Percentiles rank a stretch among this genome's conserved stretches.
These are phyloP conservation scores for Serilophus lunatus DNA, from an alignment of 2,113 vertebrate genomes.

Conservation along the genomic window DNA sequence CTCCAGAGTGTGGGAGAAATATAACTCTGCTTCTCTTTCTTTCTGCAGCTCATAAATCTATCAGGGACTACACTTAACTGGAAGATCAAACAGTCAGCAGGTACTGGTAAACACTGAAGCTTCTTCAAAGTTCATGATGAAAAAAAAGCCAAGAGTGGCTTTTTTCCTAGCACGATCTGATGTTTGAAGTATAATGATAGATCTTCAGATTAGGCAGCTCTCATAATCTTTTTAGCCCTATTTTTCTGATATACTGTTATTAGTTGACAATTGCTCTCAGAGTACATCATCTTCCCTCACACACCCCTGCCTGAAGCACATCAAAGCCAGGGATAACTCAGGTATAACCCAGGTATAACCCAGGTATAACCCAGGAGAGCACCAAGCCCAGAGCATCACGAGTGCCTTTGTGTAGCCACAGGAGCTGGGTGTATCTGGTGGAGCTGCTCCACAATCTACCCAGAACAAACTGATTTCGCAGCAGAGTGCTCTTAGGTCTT, in stretches of 20 bases:
- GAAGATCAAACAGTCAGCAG: slow-evolving; percentile 50
- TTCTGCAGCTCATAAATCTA: slow-evolving; percentile 22
- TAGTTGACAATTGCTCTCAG: background rate
- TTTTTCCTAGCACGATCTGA: background rate
- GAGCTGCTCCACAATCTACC: background rate
- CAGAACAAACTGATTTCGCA: background rate
- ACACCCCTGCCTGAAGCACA: background rate
- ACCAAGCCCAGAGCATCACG: background rate
- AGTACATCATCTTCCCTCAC: background rate
- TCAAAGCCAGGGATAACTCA: background rate
- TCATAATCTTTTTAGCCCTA: background rate
- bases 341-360: background rate
- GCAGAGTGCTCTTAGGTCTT: background rate
- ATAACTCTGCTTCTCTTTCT: background rate
- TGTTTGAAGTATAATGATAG: background rate
- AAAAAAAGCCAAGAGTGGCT: background rate
- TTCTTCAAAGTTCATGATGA: background rate
- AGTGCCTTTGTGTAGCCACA: background rate
- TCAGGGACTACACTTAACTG: background rate
- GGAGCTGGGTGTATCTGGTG: background rate
- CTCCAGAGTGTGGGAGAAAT: background rate
- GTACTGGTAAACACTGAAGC: slow-evolving; percentile 14
- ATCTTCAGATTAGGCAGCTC: background rate
- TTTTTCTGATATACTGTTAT: background rate
- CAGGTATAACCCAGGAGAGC: background rate